These are phyloP conservation scores for Drosophila borborema DNA, from an alignment of 2,888 invertebrate species.

Conservation along the genomic window DNA sequence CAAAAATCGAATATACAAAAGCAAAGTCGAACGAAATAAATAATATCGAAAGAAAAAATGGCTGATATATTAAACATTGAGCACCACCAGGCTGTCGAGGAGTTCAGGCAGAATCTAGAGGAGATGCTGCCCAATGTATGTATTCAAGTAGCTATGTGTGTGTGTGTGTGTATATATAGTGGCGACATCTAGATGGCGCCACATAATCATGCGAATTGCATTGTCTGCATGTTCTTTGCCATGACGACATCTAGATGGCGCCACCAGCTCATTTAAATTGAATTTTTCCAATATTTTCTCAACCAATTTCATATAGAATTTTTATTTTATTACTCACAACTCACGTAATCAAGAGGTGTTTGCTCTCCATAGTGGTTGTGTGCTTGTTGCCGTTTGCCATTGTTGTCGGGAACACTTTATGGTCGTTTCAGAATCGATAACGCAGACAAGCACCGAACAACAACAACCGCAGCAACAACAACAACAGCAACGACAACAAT, in stretches of 20 bases:
- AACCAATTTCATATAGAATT: background rate
- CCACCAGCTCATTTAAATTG: background rate
- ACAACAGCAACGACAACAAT: background rate
- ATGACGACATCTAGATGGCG: constrained; percentile 2
- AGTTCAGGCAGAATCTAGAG: constrained; percentile 79
- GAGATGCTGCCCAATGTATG: constrained; percentile 83
- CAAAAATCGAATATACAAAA: constrained; percentile 28
- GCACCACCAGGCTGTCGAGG: constrained; percentile 77
- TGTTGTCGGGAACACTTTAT: constrained; percentile 61
- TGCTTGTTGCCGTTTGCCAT: constrained; percentile 4
- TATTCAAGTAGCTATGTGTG: constrained; percentile 9
- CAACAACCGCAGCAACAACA: background rate
- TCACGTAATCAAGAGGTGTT: constrained; percentile 68
- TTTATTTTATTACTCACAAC: constrained; percentile 52
- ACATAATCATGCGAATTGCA: background rate
- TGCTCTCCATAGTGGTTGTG: constrained; percentile 26
- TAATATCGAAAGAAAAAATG: constrained; percentile 63
- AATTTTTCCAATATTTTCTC: constrained; percentile 1
- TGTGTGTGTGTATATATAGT: background rate
- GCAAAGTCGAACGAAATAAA: constrained; percentile 12
- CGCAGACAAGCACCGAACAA: constrained; percentile 35
- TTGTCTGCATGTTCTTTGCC: background rate
- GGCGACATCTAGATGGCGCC: constrained; percentile 9
- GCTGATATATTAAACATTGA: constrained; percentile 82
- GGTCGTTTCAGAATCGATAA: constrained; percentile 70